Conservation (phyloP, 2,888 invertebrate genomes). For the Noctua fimbriata region DNA sequence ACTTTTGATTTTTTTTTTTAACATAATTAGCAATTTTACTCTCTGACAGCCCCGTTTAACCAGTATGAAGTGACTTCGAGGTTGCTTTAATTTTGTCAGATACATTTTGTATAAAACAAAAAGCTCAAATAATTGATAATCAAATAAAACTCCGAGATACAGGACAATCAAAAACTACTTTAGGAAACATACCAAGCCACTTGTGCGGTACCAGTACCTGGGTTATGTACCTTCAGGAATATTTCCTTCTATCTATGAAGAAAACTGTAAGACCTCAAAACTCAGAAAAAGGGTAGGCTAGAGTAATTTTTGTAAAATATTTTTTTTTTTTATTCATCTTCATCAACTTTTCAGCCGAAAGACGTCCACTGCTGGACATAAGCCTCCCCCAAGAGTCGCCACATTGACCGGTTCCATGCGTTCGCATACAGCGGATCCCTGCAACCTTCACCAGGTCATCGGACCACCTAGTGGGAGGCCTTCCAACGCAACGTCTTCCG, state of each 20-base stretch:
- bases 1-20: too few relatives aligned
- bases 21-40: background rate
- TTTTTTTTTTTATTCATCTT: too few relatives aligned
- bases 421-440: too few relatives aligned
- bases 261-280: slow-evolving; percentile 1
- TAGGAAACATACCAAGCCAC: background rate
- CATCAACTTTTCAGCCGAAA: too few relatives aligned
- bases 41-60: background rate
- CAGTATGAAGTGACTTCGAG: background rate
- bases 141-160: background rate
- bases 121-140: background rate
- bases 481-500: too few relatives aligned
- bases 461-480: too few relatives aligned
- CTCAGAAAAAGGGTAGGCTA: background rate
- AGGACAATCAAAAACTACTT: background rate
- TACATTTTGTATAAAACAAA: too few relatives aligned
- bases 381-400: too few relatives aligned
- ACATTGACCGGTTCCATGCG: too few relatives aligned
- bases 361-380: too few relatives aligned
- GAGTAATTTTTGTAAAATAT: background rate
- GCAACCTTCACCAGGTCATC: too few relatives aligned
- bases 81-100: background rate
- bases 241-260: background rate
- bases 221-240: background rate
- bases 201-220: background rate